These are phyloP conservation scores for Thereva unica DNA, from an alignment of 2,888 invertebrate genomes.

Conservation along the genomic window DNA sequence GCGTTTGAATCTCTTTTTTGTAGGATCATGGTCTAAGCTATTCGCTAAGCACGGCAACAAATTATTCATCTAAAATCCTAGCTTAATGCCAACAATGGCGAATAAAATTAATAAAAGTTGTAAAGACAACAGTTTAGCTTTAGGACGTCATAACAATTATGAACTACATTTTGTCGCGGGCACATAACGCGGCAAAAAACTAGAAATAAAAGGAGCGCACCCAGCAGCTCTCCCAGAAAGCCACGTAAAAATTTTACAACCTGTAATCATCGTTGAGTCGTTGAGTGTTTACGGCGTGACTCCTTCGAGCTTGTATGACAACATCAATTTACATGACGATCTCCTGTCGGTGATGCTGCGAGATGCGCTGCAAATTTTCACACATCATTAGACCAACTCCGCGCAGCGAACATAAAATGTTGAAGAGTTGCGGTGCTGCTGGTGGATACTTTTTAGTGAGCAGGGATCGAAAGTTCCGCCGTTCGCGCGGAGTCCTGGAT, in stretches of 20 bases:
- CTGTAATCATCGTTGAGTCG: conserved; percentile 26
- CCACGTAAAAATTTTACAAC: conserved; percentile 27
- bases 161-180: too few species aligned
- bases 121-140: too few species aligned
- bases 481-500: conserved; percentile 2
- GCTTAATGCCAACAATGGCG: too few species aligned
- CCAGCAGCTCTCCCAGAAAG: conserved; percentile 1
- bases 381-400: conserved; percentile 28
- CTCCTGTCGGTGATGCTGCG: conserved; percentile 6
- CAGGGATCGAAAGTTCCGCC: conserved; percentile 24
- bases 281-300: conserved; percentile 29
- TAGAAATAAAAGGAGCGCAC: background rate
- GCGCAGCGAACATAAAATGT: conserved; percentile 19
- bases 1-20: too few species aligned
- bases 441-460: conserved; percentile 12
- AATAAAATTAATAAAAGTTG: too few species aligned
- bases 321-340: conserved; percentile 32
- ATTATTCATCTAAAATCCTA: too few species aligned
- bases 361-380: conserved; percentile 28
- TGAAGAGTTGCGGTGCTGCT: conserved; percentile 7
- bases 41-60: too few species aligned
- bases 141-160: too few species aligned
- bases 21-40: too few species aligned
- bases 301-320: conserved; percentile 27
- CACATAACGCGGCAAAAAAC: too few species aligned